Evolutionary conservation across 2,113 vertebrate species (phyloP).

Genomic region (Gopherus flavomarginatus): DNA sequence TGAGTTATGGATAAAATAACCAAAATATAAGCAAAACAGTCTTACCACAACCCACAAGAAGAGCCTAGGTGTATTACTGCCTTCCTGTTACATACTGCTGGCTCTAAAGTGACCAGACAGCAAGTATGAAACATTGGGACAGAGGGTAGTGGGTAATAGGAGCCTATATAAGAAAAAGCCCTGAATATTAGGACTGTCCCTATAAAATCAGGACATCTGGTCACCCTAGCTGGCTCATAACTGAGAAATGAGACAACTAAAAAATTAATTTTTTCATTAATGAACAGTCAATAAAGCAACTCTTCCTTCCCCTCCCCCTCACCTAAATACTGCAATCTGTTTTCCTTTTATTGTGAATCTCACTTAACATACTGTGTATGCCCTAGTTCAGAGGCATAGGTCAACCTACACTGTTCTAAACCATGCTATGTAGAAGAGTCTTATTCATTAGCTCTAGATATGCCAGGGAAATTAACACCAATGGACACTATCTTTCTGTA

Average conservation of each 20-base stretch:
- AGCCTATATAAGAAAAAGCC: no score
- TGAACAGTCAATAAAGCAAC: not conserved
- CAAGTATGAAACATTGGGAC: no score
- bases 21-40: not conserved
- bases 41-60: not conserved
- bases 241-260: not conserved
- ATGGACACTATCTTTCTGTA: not conserved
- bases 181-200: no score
- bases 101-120: no score
- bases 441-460: not conserved
- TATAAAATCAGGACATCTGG: no score
- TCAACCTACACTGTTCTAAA: not conserved
- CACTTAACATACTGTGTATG: not conserved
- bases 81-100: not conserved
- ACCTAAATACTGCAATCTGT: not conserved
- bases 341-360: not conserved
- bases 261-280: not conserved
- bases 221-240: not conserved
- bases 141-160: no score
- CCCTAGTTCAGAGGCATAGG: not conserved
- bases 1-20: not conserved
- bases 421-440: not conserved
- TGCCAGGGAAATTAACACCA: constrained; percentile 4
- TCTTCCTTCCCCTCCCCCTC: not conserved
- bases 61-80: not conserved